These are phyloP conservation scores for Falco novaeseelandiae DNA, from an alignment of 2,797 vertebrate species.

Conservation along the genomic window DNA sequence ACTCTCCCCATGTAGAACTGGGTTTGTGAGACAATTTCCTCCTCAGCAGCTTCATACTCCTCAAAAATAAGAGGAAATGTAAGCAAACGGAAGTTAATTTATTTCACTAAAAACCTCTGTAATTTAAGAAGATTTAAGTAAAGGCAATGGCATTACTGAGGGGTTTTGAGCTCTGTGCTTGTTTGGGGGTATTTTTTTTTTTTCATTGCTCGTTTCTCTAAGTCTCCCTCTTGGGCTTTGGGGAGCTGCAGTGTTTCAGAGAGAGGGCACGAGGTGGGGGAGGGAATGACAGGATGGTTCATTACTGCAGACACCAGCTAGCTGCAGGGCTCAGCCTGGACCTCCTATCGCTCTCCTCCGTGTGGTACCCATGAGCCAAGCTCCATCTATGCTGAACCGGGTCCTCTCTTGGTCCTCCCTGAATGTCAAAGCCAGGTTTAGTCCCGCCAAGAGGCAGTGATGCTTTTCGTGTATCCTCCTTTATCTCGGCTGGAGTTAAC, in stretches of 20 bases:
- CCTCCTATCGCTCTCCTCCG: neutral
- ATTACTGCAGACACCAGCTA: neutral
- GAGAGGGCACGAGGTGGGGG: neutral
- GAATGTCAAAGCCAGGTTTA: neutral
- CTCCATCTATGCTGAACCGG: neutral
- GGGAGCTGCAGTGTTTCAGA: neutral
- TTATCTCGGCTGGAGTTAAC: slow-evolving; percentile 17
- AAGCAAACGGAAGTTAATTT: neutral
- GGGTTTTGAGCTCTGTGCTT: neutral
- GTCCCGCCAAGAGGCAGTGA: fast-evolving
- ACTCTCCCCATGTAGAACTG: neutral
- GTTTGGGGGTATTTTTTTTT: neutral
- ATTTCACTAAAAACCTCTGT: neutral
- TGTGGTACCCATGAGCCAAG: neutral
- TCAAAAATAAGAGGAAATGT: neutral
- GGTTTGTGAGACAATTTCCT: neutral
- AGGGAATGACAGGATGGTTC: neutral
- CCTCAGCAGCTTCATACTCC: neutral
- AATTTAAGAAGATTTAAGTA: neutral
- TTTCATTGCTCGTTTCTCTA: neutral
- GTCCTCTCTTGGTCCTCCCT: fast-evolving
- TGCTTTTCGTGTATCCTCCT: neutral
- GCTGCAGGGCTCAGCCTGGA: neutral
- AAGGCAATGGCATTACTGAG: neutral
- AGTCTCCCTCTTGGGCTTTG: neutral